Evolutionary conservation across 2,113 vertebrate species (phyloP).

Genomic region (Calyptomena viridis): DNA sequence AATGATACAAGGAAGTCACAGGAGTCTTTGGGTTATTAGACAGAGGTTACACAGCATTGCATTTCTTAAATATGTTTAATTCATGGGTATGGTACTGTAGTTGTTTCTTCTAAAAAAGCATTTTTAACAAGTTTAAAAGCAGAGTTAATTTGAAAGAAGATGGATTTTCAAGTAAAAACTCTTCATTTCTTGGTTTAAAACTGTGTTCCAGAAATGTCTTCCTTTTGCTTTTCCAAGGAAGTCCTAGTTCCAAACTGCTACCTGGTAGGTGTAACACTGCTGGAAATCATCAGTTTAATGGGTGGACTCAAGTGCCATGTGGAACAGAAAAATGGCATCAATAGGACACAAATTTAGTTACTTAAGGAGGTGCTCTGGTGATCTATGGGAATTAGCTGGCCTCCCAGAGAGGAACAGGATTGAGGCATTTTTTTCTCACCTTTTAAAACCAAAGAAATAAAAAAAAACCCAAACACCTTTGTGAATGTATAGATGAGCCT

Average conservation of each 20-base stretch:
- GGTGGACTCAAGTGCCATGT: not conserved
- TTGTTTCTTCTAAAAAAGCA: not conserved
- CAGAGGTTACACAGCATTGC: not conserved
- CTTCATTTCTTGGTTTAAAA: not conserved
- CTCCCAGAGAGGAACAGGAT: not conserved
- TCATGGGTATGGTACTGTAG: no score
- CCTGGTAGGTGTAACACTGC: not conserved
- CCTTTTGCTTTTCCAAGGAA: not conserved
- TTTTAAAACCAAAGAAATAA: not conserved
- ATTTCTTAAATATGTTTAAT: not conserved
- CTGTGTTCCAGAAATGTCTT: not conserved
- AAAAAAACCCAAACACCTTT: not conserved
- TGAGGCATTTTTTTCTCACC: not conserved
- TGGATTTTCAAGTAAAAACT: not conserved
- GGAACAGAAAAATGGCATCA: not conserved
- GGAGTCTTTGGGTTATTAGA: not conserved
- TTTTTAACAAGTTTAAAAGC: not conserved
- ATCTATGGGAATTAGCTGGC: not conserved
- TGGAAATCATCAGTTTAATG: not conserved
- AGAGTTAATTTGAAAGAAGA: not conserved
- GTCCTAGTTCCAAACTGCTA: not conserved
- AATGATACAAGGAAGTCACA: not conserved
- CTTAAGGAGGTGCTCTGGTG: not conserved
- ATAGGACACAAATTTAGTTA: not conserved
- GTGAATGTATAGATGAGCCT: accelerated